Conservation (phyloP, 2,113 vertebrate genomes). For the Acanthisitta chloris region DNA sequence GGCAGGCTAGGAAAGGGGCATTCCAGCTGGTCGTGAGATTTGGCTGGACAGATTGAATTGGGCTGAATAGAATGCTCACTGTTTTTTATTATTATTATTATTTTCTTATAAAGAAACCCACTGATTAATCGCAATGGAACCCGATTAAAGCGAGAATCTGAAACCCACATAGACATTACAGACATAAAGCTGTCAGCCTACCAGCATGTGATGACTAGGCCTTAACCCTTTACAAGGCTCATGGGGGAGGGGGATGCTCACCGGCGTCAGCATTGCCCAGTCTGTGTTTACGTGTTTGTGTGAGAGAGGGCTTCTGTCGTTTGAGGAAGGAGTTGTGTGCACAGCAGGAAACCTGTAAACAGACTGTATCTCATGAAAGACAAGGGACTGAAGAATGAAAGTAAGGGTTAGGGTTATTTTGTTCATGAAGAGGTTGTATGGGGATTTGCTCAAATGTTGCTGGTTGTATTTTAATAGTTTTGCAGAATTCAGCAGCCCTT, state of each 20-base stretch:
- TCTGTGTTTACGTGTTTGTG: background rate
- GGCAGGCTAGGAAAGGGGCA: constrained; percentile 76
- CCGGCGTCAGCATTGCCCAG: background rate
- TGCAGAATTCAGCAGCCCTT: background rate
- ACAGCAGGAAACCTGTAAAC: background rate
- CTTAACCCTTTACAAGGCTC: constrained; percentile 47
- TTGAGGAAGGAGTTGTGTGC: background rate
- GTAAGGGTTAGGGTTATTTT: background rate
- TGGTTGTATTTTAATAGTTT: background rate
- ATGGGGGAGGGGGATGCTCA: background rate
- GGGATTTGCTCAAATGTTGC: background rate
- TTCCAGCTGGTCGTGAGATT: constrained; percentile 79
- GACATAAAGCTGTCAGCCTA: constrained; percentile 64
- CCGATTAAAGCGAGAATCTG: constrained; percentile 53
- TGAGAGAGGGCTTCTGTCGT: background rate
- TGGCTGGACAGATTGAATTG: constrained; percentile 73
- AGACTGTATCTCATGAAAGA: background rate
- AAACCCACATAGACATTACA: constrained; percentile 34
- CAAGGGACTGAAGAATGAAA: background rate
- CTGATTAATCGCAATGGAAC: constrained; percentile 66
- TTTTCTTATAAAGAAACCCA: constrained; percentile 54
- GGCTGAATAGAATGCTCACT: constrained; percentile 56
- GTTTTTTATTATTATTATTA: constrained; percentile 56
- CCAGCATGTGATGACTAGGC: constrained; percentile 18
- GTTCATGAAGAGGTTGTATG: background rate